These are phyloP conservation scores for Brachymystax lenok DNA, from an alignment of 2,797 vertebrate genomes.

Conservation along the genomic window DNA sequence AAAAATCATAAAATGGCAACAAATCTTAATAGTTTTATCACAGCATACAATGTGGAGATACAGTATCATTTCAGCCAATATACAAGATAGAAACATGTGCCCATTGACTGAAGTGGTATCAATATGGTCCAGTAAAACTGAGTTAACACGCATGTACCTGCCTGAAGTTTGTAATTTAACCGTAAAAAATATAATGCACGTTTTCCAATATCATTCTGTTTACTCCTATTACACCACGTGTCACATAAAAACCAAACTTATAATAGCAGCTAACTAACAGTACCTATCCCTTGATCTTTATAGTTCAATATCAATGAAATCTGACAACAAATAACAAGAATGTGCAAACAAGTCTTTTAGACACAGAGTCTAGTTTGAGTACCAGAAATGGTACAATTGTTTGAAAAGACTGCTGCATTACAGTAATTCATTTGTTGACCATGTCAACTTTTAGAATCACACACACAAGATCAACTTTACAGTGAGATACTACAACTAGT, in stretches of 20 bases:
- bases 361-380: neutral
- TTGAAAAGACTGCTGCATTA: neutral
- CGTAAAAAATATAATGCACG: neutral
- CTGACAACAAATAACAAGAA: neutral
- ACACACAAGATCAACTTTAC: neutral
- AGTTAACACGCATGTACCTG: neutral
- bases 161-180: neutral
- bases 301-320: neutral
- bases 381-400: neutral
- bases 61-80: neutral
- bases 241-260: neutral
- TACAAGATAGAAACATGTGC: slow-evolving; percentile 1
- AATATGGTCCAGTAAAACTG: neutral
- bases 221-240: neutral
- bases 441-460: neutral
- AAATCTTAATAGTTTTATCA: neutral
- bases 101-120: neutral
- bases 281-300: neutral
- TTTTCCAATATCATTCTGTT: neutral
- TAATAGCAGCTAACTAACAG: neutral
- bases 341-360: neutral
- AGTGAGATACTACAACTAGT: neutral
- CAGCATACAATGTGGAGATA: neutral
- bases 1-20: neutral
- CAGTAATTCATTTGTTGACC: slow-evolving; percentile 1